These are phyloP conservation scores for Grantiella picta DNA, from an alignment of 2,113 vertebrate genomes.

Conservation along the genomic window DNA sequence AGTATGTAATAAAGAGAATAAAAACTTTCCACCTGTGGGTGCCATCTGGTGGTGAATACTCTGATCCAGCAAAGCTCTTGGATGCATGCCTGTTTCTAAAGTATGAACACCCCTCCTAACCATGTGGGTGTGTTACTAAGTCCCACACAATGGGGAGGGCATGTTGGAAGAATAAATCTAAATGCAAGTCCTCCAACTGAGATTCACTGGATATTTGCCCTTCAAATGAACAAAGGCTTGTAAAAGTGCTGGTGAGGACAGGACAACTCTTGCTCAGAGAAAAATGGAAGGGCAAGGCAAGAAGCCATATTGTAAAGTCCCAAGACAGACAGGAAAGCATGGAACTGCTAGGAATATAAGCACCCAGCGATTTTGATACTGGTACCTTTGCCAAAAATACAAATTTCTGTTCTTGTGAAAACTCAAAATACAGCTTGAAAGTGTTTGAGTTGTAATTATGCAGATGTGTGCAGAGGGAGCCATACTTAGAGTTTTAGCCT, in stretches of 20 bases:
- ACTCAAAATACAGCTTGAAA: not conserved
- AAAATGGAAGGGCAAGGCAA: not conserved
- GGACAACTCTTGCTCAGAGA: not conserved
- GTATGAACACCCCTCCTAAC: rapidly evolving
- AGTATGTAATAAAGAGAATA: not conserved
- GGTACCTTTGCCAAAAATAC: not conserved
- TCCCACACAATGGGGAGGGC: not conserved
- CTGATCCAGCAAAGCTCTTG: not conserved
- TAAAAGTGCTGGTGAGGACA: not conserved
- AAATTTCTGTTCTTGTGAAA: not conserved
- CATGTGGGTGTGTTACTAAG: not conserved
- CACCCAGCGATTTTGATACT: not conserved
- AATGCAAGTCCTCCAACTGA: not conserved
- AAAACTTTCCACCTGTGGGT: conserved; percentile 20
- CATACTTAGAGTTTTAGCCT: not conserved
- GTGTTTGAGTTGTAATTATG: not conserved
- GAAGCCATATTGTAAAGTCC: not conserved
- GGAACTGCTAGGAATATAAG: not conserved
- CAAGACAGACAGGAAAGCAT: not conserved
- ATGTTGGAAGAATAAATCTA: not conserved
- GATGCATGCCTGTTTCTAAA: not conserved
- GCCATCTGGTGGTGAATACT: conserved; percentile 27
- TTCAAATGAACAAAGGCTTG: not conserved
- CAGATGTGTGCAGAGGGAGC: not conserved
- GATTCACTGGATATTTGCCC: not conserved